phyloP scores from a whole-genome alignment of 1,140 invertebrate species.

The Cotesia typhae region DNA sequence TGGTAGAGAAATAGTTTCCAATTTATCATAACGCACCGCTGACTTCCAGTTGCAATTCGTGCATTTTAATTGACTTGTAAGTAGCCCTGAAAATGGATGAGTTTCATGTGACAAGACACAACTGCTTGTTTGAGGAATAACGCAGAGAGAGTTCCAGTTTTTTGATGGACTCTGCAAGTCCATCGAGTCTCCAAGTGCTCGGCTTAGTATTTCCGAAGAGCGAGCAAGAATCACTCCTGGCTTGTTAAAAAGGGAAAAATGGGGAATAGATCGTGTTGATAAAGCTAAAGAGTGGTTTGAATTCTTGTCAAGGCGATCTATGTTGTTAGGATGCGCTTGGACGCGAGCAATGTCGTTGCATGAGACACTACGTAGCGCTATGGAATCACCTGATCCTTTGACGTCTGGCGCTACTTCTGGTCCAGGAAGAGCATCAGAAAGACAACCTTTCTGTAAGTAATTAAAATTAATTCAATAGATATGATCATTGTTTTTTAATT shows the following conservation, averaged over 20 bases:
- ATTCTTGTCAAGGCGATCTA: slow-evolving; percentile 51
- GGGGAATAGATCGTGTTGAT: slow-evolving; percentile 52
- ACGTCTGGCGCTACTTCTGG: slow-evolving; percentile 46
- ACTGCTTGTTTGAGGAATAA: slow-evolving; percentile 49
- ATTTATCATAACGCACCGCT: slow-evolving; percentile 87
- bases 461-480: slow-evolving; percentile 23
- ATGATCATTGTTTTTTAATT: slow-evolving; percentile 11
- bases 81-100: slow-evolving; percentile 81
- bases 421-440: slow-evolving; percentile 73
- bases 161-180: slow-evolving; percentile 42
- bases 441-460: slow-evolving; percentile 69
- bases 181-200: slow-evolving; percentile 30
- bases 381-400: slow-evolving; percentile 50
- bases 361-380: slow-evolving; percentile 58
- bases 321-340: slow-evolving; percentile 37
- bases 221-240: slow-evolving; percentile 61
- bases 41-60: slow-evolving; percentile 82
- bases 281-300: slow-evolving; percentile 47
- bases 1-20: slow-evolving; percentile 85
- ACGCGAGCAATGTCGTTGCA: slow-evolving; percentile 59
- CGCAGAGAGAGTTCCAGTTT: slow-evolving; percentile 57
- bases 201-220: slow-evolving; percentile 57
- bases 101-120: slow-evolving; percentile 53
- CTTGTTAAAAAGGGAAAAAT: slow-evolving; percentile 46
- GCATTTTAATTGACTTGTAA: slow-evolving; percentile 85